Evolutionary conservation across 2,888 invertebrate genomes (phyloP), one percentile per base, ranked within the genome.

Genomic region (Ophion ventricosus): DNA sequence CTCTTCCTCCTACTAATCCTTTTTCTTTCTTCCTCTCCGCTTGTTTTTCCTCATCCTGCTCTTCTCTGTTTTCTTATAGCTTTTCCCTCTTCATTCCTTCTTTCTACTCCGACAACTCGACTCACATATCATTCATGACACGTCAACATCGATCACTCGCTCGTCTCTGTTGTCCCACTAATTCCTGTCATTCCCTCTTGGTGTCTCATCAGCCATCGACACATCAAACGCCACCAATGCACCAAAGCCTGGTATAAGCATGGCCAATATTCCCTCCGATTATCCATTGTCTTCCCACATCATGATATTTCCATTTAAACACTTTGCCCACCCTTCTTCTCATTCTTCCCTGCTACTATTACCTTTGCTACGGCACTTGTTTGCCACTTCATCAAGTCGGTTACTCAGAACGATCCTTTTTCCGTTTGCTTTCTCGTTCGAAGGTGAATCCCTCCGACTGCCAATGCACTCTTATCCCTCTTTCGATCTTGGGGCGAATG

Each of bases 221-320:
- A 17, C 49, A 49, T 49, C 49, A 49, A 49, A 11, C 49, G 49
- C 43, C 43, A 35, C 49, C 4, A 17, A 63, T 63, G 43, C 4
- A n/a, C 10, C 3, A 8, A 2, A 43, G 25, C n/a, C 10, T 25
- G 0, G 14, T 40, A 17, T n/a, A 25, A 25, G 20, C 10, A 49
- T 14, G 23, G 57, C 57, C 57, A 35, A 66, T 82, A 64, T 63
- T 64, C 72, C 57, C 78, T 26, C 25, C 29, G 54, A 14, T 61
- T 75, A 61, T 25, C 78, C 67, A 79, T 82, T 82, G 81, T 84
- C 72, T 35, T 25, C 66, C n/a, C 25, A 26, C 73, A 73, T 59
- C 72, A 49, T 10, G 77, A 77, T 77, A 49, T 59, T 77, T 77
- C 77, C 66, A 82, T 82, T 72, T 77, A 54, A 11, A 29, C 57